Conservation (phyloP, 2,113 vertebrate genomes). For the Pachycephala philippinensis region DNA sequence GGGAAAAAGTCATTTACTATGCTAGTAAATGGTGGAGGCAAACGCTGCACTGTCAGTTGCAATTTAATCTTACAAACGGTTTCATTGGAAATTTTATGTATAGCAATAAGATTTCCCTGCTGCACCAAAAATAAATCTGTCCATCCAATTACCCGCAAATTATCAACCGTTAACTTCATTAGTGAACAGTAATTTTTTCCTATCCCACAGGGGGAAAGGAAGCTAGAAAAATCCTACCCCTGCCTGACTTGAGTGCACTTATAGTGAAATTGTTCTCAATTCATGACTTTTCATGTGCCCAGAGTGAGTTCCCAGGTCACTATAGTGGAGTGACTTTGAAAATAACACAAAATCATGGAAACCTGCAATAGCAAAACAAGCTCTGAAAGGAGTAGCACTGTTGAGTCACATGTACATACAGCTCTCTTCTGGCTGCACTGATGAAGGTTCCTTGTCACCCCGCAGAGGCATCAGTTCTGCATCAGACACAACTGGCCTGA, state of each 20-base stretch:
- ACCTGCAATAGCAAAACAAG: neutral
- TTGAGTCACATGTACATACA: neutral
- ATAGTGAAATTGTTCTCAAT: neutral
- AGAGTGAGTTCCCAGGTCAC: neutral
- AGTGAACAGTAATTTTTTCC: neutral
- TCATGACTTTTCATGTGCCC: neutral
- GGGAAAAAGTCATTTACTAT: slow-evolving; percentile 31
- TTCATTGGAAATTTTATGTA: slow-evolving; percentile 45
- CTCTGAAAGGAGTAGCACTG: neutral
- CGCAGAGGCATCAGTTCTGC: neutral
- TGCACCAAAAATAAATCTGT: slow-evolving; percentile 52
- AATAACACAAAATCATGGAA: neutral
- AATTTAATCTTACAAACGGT: slow-evolving; percentile 58
- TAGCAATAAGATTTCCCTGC: slow-evolving; percentile 1
- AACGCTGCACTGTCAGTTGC: slow-evolving; percentile 43
- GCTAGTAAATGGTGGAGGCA: slow-evolving; percentile 35
- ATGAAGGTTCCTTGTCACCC: neutral
- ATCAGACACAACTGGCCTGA: neutral
- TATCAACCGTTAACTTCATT: slow-evolving; percentile 40
- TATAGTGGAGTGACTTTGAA: neutral
- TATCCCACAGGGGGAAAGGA: neutral
- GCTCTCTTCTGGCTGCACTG: neutral
- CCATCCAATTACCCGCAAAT: slow-evolving; percentile 58
- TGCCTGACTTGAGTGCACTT: neutral
- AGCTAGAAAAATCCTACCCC: neutral